phyloP scores from a whole-genome alignment of 1,140 invertebrate species.

The Antheraea mylitta region DNA sequence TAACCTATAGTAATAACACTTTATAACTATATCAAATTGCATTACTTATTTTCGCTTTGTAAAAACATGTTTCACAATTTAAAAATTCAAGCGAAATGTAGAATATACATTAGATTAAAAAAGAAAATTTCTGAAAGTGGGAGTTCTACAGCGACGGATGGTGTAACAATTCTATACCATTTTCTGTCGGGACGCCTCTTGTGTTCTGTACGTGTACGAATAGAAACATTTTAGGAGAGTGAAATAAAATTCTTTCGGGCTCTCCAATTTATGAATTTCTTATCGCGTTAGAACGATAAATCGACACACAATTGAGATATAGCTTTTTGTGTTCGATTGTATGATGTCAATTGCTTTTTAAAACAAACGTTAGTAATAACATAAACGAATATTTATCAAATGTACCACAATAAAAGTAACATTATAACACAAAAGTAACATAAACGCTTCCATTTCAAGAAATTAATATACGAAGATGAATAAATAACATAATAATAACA shows the following conservation, averaged over 20 bases:
- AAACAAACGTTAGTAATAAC: too few species aligned
- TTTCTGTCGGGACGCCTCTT: slow-evolving; percentile 43
- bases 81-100: slow-evolving; percentile 46
- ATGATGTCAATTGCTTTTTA: neutral
- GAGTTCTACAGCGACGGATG: slow-evolving; percentile 39
- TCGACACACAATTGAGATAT: slow-evolving; percentile 57
- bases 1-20: too few species aligned
- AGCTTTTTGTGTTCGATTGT: slow-evolving; percentile 24
- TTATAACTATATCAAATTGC: too few species aligned
- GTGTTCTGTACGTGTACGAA: slow-evolving; percentile 50
- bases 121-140: slow-evolving; percentile 59
- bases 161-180: slow-evolving; percentile 53
- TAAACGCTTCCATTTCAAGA: too few species aligned
- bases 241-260: slow-evolving; percentile 53
- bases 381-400: too few species aligned
- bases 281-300: slow-evolving; percentile 59
- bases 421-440: too few species aligned
- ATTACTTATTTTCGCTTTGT: neutral
- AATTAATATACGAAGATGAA: too few species aligned
- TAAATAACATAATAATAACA: too few species aligned
- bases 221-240: slow-evolving; percentile 53
- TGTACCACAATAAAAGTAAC: too few species aligned
- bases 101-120: slow-evolving; percentile 56
- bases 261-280: slow-evolving; percentile 59
- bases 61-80: neutral